Conservation (phyloP, 2,113 vertebrate species). For the Felis chaus region DNA sequence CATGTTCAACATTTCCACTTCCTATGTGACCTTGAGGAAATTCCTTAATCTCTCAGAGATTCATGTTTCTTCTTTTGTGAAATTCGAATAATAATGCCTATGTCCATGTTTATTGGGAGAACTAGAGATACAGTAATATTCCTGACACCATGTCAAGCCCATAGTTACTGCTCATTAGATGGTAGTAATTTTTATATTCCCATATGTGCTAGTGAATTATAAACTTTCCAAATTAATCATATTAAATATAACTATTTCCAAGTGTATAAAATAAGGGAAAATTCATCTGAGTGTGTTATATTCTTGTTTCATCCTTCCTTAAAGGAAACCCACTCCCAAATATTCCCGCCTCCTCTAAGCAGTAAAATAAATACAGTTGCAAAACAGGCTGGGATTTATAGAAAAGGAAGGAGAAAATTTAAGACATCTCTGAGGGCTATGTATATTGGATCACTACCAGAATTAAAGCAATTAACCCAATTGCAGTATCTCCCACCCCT, state of each 20-base stretch:
- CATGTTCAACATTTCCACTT: background rate
- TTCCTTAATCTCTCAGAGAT: background rate
- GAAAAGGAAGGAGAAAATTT: background rate
- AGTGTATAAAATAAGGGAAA: background rate
- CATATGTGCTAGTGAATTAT: background rate
- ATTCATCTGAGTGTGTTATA: background rate
- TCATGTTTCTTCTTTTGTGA: background rate
- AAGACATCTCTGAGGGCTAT: background rate
- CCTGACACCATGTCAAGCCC: background rate
- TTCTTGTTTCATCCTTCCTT: slow-evolving; percentile 18
- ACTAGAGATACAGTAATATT: background rate
- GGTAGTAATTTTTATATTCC: background rate
- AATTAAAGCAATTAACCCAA: background rate
- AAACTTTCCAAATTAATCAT: slow-evolving; percentile 9
- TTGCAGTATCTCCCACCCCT: background rate
- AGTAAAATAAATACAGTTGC: slow-evolving; percentile 21
- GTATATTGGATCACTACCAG: background rate
- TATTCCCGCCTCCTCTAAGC: background rate
- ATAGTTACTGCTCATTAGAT: background rate
- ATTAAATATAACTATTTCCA: background rate
- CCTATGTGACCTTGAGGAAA: background rate
- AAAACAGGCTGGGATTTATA: background rate
- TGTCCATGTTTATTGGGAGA: background rate
- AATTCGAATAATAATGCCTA: background rate
- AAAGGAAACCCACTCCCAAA: slow-evolving; percentile 3